Evolutionary conservation across 1,140 invertebrate genomes (phyloP).

Genomic region (Heliconius congener): DNA sequence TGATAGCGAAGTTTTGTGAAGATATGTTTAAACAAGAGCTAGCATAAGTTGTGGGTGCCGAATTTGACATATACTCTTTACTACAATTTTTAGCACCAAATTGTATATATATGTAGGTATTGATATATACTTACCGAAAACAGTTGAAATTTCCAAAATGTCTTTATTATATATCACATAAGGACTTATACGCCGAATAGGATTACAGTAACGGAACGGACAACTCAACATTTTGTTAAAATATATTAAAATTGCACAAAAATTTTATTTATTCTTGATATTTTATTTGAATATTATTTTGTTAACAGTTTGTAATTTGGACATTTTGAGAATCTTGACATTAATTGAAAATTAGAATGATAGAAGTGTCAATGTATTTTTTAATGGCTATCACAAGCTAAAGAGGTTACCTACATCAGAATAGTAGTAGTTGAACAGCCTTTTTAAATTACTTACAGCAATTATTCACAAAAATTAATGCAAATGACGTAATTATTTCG

Average conservation of each 20-base stretch:
- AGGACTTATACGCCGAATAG: conserved; percentile 40
- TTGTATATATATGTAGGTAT: not conserved
- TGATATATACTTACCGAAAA: conserved; percentile 32
- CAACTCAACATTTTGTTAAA: conserved; percentile 42
- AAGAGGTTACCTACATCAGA: not conserved
- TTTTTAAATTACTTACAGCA: not conserved
- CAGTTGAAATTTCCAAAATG: conserved; percentile 2
- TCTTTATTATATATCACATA: conserved; percentile 28
- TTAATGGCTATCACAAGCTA: not conserved
- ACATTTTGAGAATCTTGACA: conserved; percentile 43
- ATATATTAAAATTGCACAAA: conserved; percentile 31
- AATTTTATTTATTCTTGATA: not conserved
- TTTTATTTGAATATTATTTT: conserved; percentile 40
- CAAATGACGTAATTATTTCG: too few species aligned
- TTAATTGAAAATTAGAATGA: conserved; percentile 43
- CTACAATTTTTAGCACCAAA: too few species aligned
- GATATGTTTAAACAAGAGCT: too few species aligned
- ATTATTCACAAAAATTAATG: too few species aligned
- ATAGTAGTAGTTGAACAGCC: not conserved
- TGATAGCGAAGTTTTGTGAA: too few species aligned
- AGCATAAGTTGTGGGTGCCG: too few species aligned
- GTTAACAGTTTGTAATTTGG: conserved; percentile 39
- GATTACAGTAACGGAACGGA: conserved; percentile 42
- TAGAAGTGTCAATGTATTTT: conserved; percentile 16
- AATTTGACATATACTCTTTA: too few species aligned